A percentile compares a stretch with the other conserved stretches of the same genome.
These are phyloP conservation scores for Trachops cirrhosus DNA, from an alignment of 2,797 vertebrate species.

Conservation along the genomic window DNA sequence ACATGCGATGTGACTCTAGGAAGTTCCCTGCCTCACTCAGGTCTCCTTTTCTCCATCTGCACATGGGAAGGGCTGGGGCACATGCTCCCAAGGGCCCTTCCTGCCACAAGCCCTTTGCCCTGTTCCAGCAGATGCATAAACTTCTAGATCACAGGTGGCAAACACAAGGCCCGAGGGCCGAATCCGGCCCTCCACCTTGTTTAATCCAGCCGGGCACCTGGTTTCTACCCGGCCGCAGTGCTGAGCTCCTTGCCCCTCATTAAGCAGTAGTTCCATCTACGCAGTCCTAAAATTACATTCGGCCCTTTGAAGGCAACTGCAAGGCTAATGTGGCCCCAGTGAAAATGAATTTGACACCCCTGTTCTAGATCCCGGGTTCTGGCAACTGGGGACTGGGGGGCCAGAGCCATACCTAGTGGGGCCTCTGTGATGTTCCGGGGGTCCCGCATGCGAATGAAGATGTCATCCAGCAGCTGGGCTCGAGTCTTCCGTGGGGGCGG, in stretches of 20 bases:
- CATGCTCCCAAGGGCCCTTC: neutral
- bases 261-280: no score
- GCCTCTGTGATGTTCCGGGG: constrained; percentile 65
- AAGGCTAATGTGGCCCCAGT: no score
- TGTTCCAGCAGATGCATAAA: neutral
- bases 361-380: neutral
- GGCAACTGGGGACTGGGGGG: neutral
- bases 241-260: no score
- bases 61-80: neutral
- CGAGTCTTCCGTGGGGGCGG: constrained; percentile 53
- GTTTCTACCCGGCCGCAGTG: no score
- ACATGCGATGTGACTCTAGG: neutral
- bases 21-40: neutral
- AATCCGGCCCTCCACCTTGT: no score
- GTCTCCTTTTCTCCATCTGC: neutral
- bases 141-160: no score
- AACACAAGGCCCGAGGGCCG: no score
- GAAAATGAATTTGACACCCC: no score
- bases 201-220: no score
- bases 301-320: no score
- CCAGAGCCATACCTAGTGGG: constrained; percentile 71
- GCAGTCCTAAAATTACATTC: no score
- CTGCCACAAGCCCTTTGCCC: neutral
- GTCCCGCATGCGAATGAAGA: constrained; percentile 73
- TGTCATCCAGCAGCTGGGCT: constrained; percentile 73